Conservation (phyloP, 2,113 vertebrate species). For the Anhinga anhinga region DNA sequence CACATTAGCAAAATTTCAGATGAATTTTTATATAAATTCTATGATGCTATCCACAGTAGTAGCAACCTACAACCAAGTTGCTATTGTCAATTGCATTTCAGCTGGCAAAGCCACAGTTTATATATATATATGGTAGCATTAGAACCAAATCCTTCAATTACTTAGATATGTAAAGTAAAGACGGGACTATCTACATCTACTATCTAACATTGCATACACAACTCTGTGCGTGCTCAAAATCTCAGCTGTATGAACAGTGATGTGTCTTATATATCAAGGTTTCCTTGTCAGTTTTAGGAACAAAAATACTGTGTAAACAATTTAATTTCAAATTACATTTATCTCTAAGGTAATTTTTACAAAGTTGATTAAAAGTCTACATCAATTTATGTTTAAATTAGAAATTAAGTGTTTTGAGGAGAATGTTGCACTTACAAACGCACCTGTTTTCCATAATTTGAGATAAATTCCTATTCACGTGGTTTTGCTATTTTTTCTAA, state of each 20-base stretch:
- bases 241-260: background rate
- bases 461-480: background rate
- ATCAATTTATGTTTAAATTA: background rate
- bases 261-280: background rate
- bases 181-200: background rate
- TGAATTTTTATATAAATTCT: background rate
- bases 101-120: rapidly evolving
- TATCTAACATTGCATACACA: background rate
- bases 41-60: background rate
- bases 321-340: background rate
- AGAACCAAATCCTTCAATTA: background rate
- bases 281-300: background rate
- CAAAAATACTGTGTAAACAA: background rate
- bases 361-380: background rate
- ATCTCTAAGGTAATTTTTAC: background rate
- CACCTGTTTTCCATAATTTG: background rate
- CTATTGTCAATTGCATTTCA: background rate
- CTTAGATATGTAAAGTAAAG: background rate
- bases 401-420: background rate
- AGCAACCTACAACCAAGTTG: background rate
- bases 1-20: background rate
- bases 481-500: background rate
- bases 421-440: background rate
- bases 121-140: background rate
- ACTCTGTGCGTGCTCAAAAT: background rate